phyloP scores from a whole-genome alignment of 2,113 vertebrate genomes.

The Lepisosteus osseus region DNA sequence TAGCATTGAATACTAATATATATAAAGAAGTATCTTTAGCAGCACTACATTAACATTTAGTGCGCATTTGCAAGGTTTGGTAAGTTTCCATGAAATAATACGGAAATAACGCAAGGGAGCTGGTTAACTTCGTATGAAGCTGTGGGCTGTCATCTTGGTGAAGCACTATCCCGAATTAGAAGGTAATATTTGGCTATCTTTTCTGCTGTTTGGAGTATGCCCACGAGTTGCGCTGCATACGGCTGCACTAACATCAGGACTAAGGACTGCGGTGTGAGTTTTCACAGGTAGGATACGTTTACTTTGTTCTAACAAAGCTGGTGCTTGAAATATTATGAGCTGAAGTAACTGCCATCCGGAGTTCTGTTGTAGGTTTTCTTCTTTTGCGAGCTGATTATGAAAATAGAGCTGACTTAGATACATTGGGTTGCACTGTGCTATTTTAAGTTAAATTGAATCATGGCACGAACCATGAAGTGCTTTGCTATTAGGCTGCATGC shows the following conservation, averaged over 20 bases:
- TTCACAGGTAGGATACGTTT: not conserved
- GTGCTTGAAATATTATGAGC: no score
- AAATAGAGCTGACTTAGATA: not conserved
- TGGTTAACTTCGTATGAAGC: not conserved
- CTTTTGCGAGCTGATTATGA: no score
- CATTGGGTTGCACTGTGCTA: no score
- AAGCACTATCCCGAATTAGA: not conserved
- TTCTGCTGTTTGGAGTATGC: not conserved
- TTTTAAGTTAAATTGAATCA: no score
- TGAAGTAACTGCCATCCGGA: not conserved
- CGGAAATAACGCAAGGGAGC: no score
- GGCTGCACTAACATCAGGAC: constrained; percentile 4
- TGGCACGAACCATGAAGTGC: no score
- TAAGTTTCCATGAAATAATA: no score
- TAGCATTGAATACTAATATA: no score
- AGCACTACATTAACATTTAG: no score
- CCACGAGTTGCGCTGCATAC: constrained; percentile 3
- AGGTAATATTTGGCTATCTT: not conserved
- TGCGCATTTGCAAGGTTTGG: no score
- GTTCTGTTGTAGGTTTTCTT: not conserved
- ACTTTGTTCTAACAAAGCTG: not conserved
- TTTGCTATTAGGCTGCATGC: no score
- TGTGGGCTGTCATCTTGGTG: constrained; percentile 2
- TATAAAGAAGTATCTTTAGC: no score
- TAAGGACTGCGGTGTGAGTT: not conserved